These are phyloP conservation scores for Semibalanus balanoides DNA, from an alignment of 1,140 invertebrate species.

Conservation along the genomic window DNA sequence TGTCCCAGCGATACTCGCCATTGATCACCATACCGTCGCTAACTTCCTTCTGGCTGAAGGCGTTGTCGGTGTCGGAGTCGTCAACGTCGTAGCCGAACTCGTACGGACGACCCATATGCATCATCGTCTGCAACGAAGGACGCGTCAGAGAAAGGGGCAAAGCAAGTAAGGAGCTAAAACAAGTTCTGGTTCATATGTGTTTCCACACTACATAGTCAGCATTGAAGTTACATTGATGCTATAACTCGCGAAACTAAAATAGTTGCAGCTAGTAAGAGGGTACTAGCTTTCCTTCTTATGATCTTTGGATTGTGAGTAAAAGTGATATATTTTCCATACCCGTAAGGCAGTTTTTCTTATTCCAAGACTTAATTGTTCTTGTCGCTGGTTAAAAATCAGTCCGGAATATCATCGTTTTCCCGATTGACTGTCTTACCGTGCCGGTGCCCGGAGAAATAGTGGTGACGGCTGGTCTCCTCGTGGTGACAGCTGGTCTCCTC, in stretches of 20 bases:
- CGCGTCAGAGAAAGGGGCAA: background rate
- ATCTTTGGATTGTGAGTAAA: too few relatives aligned
- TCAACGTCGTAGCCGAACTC: conserved; percentile 17
- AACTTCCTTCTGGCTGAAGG: conserved; percentile 15
- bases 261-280: too few relatives aligned
- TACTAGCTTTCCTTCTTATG: too few relatives aligned
- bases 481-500: background rate
- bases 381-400: too few relatives aligned
- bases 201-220: background rate
- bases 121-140: background rate
- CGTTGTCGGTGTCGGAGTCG: conserved; percentile 13
- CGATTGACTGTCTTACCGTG: background rate
- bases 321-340: too few relatives aligned
- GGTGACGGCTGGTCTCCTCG: background rate
- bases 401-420: too few relatives aligned
- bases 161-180: background rate
- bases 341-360: too few relatives aligned
- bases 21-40: conserved; percentile 16
- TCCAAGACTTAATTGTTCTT: too few relatives aligned
- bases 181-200: background rate
- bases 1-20: conserved; percentile 15
- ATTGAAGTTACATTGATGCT: background rate
- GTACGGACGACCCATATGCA: conserved; percentile 11
- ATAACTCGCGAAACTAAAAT: background rate
- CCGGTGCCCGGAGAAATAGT: background rate